Evolutionary conservation across 2,113 vertebrate species (phyloP).

Genomic region (Rhynchopsitta pachyrhyncha): DNA sequence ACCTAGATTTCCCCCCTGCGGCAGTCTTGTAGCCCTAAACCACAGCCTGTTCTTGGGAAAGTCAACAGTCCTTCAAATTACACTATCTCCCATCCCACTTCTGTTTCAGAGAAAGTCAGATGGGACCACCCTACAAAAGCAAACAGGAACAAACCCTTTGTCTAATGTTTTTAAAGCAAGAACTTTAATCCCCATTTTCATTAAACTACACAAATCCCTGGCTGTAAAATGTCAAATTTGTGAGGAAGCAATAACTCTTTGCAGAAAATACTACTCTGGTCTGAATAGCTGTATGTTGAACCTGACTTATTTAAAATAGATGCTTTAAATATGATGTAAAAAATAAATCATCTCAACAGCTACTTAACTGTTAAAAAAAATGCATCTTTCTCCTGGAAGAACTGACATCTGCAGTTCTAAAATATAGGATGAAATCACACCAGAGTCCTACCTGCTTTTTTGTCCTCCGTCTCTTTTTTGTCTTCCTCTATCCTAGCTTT

Average conservation of each 20-base stretch:
- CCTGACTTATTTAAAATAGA: neutral
- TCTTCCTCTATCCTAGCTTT: constrained; percentile 89
- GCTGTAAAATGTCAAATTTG: neutral
- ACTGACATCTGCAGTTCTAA: neutral
- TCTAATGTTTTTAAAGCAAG: neutral
- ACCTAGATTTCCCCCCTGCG: neutral
- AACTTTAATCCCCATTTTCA: neutral
- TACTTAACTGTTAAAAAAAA: neutral
- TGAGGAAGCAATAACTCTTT: neutral
- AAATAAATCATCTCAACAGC: neutral
- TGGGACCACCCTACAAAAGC: neutral
- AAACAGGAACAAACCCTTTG: neutral
- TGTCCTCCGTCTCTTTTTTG: constrained; percentile 88
- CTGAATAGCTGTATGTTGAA: neutral
- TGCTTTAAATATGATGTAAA: neutral
- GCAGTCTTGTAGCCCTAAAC: neutral
- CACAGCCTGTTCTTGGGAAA: neutral
- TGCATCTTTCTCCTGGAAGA: neutral
- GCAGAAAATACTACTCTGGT: neutral
- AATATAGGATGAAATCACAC: neutral
- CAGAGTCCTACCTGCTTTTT: constrained; percentile 81
- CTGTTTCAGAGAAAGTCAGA: neutral
- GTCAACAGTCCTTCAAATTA: neutral
- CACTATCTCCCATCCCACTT: neutral
- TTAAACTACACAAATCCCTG: neutral